Conservation (phyloP, 1,140 invertebrate genomes). For the Dysdera silvatica region DNA sequence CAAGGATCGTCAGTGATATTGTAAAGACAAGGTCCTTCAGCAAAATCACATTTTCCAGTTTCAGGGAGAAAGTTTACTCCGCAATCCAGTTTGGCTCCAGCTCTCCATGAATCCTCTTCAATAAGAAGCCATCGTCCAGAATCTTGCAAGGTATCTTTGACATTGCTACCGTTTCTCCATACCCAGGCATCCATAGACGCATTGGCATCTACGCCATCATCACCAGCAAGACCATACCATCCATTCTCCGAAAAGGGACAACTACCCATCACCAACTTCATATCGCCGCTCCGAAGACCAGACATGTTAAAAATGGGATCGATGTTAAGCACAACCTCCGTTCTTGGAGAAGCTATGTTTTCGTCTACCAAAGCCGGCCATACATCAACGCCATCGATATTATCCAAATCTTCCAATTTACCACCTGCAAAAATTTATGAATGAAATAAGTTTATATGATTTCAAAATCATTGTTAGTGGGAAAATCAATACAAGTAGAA, state of each 20-base stretch:
- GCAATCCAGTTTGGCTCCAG: constrained; percentile 31
- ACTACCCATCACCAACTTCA: constrained; percentile 70
- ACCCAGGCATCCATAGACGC: constrained; percentile 20
- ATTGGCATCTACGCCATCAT: constrained; percentile 11
- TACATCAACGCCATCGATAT: constrained; percentile 54
- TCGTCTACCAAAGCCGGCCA: constrained; percentile 41
- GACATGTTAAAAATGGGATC: constrained; percentile 44
- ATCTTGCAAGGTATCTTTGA: constrained; percentile 36
- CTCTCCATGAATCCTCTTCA: constrained; percentile 16
- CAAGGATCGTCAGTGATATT: constrained; percentile 73
- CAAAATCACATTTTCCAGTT: constrained; percentile 34
- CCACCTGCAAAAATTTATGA: constrained; percentile 41
- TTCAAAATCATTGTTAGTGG: too few relatives aligned
- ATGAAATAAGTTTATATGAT: too few relatives aligned
- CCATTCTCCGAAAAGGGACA: constrained; percentile 8
- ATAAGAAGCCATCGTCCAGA: constrained; percentile 24
- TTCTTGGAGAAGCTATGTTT: constrained; percentile 37
- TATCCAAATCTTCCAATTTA: constrained; percentile 42
- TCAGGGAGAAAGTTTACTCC: constrained; percentile 37
- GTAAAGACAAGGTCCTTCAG: constrained; percentile 61
- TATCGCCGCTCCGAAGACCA: constrained; percentile 62
- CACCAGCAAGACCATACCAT: constrained; percentile 31
- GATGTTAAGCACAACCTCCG: constrained; percentile 25
- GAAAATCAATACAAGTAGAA: too few relatives aligned
- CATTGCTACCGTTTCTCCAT: constrained; percentile 15